Percentiles rank a stretch among this genome's conserved stretches.
phyloP scores from a whole-genome alignment of 2,888 invertebrate species.

The Drosophila subquinaria region DNA sequence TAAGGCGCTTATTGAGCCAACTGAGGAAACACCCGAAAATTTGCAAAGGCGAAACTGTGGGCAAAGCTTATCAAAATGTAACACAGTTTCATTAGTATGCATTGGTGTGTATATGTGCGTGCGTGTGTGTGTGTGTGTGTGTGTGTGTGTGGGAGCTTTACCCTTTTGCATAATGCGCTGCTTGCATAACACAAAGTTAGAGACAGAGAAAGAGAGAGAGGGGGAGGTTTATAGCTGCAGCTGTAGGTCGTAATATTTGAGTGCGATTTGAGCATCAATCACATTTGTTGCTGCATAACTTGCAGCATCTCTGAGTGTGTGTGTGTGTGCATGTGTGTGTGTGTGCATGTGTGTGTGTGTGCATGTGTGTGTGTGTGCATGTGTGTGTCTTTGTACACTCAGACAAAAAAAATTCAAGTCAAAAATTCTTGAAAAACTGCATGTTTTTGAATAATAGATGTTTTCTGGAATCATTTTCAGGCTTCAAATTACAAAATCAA shows the following conservation, averaged over 20 bases:
- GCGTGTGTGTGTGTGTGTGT: not conserved
- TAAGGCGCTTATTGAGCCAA: conserved; percentile 68
- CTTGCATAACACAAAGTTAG: conserved; percentile 33
- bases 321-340: too few relatives aligned
- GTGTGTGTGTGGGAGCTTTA: conserved; percentile 9
- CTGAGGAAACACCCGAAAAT: conserved; percentile 31
- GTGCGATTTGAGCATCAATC: conserved; percentile 57
- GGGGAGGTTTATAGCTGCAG: not conserved
- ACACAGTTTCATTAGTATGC: conserved; percentile 56
- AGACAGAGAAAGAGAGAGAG: not conserved
- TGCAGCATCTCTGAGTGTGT: conserved; percentile 6
- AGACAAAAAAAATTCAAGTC: too few relatives aligned
- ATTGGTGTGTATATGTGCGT: conserved; percentile 10
- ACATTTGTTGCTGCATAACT: conserved; percentile 45
- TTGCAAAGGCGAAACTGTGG: conserved; percentile 30
- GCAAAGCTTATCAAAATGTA: conserved; percentile 57
- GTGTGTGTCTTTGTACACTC: conserved; percentile 1
- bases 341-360: too few relatives aligned
- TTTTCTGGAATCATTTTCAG: too few relatives aligned
- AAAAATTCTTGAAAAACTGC: too few relatives aligned
- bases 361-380: too few relatives aligned
- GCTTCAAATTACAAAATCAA: too few relatives aligned
- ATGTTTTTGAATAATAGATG: too few relatives aligned
- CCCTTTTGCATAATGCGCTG: conserved; percentile 44
- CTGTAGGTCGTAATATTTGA: conserved; percentile 26